Conservation (phyloP, 2,797 vertebrate species). For the Premnoplex brunnescens region DNA sequence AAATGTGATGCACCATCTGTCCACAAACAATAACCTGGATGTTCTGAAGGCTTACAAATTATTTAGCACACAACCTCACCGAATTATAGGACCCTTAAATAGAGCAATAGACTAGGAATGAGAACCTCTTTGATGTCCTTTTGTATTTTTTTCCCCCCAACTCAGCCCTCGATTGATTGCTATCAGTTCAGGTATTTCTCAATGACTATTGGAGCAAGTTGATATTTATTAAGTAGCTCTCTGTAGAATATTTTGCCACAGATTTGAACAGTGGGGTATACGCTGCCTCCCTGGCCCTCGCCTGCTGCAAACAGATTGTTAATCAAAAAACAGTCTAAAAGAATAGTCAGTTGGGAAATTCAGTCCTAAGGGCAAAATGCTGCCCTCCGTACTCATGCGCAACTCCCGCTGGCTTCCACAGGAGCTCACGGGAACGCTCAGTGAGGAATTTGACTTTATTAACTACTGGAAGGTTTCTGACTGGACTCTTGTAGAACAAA, state of each 20-base stretch:
- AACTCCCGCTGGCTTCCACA: slow-evolving; percentile 17
- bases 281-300: slow-evolving; percentile 22
- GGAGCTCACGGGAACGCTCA: background rate
- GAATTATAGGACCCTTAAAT: slow-evolving; percentile 76
- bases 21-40: slow-evolving; percentile 93
- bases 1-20: slow-evolving; percentile 93
- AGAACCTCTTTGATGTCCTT: slow-evolving; percentile 74
- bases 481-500: background rate
- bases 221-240: slow-evolving; percentile 72
- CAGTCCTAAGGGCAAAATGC: slow-evolving; percentile 60
- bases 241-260: slow-evolving; percentile 44
- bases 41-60: slow-evolving; percentile 91
- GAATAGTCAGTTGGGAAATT: slow-evolving; percentile 62
- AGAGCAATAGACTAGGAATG: slow-evolving; percentile 61
- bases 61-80: slow-evolving; percentile 88
- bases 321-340: slow-evolving; percentile 67
- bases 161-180: slow-evolving; percentile 68
- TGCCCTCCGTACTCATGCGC: slow-evolving; percentile 16
- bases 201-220: slow-evolving; percentile 64
- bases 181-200: slow-evolving; percentile 75
- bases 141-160: slow-evolving; percentile 40
- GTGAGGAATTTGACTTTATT: slow-evolving; percentile 29
- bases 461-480: slow-evolving; percentile 14
- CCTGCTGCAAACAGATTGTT: slow-evolving; percentile 67
- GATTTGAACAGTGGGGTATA: slow-evolving; percentile 28